Evolutionary conservation across 2,888 invertebrate species (phyloP), one percentile per base, ranked within the genome.

Genomic region (Acanthopleura granulata): DNA sequence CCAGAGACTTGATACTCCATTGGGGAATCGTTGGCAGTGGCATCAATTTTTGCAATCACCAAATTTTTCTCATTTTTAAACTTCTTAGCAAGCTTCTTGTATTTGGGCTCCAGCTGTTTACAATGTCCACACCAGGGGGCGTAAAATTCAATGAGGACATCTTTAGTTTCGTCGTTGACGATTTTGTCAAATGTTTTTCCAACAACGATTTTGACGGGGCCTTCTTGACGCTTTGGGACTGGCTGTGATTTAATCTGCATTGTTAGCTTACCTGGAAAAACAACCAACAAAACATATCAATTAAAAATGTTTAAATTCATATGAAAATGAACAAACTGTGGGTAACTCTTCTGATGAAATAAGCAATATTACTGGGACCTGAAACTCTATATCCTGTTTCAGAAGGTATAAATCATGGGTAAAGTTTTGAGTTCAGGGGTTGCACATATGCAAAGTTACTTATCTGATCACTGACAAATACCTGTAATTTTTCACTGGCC

Each of bases 101-200:
- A 92, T 15, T 87, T 86, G 16, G 92, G 92, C 79, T 92, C 92
- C 62, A 93, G 89, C 50, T 89, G 86, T 85, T 92, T 92, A 86
- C 92, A 93, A 81, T 93, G 93, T 1, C 92, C 92, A 84, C 93
- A 92, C 93, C 93, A 93, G 1, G 93, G 93, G 9, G 93, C 93
- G 81, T 93, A 93, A 79, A 93, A 91, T 81, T 93, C 92, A 75
- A 93, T 89, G 12, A 93, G 86, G 4, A 92, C 91, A 83, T 93
- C 92, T 81, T 92, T 92, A 1, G 84, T 85, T 30, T 89, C 85
- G 80, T 92, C 91, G 62, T 88, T 81, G 50, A 93, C 92, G 73
- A 92, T 89, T 25, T 90, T 79, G 51, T 92, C 91, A 82, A 93
- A 93, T 71, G 90, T 92, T 75, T 91, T 90, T 4, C 92, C 93